Conservation (phyloP, 1,140 invertebrate species). For the Tetramorium simillimum region DNA sequence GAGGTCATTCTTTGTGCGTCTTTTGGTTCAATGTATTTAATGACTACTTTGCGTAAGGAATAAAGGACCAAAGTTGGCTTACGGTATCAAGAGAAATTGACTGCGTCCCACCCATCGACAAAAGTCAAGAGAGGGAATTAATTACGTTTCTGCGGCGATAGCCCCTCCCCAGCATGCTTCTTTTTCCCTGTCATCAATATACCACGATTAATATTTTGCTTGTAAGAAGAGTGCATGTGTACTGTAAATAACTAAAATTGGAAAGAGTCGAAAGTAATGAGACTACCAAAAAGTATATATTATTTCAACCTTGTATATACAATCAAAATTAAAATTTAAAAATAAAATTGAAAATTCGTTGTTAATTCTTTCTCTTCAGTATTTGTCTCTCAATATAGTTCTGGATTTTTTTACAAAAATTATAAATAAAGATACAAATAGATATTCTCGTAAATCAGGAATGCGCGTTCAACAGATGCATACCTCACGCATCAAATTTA, state of each 20-base stretch:
- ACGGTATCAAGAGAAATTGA: slow-evolving; percentile 65
- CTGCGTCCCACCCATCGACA: slow-evolving; percentile 58
- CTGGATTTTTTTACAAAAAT: not conserved
- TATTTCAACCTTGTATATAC: not conserved
- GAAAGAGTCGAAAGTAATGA: not conserved
- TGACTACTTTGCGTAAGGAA: slow-evolving; percentile 45
- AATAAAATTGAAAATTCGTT: not conserved
- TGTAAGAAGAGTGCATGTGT: not conserved
- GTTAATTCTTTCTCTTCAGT: not conserved
- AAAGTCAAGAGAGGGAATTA: slow-evolving; percentile 58
- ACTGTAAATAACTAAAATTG: not conserved
- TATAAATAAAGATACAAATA: not conserved
- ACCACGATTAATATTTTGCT: slow-evolving; percentile 37
- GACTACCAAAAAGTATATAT: not conserved
- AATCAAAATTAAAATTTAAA: not conserved
- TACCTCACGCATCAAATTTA: not conserved
- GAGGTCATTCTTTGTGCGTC: slow-evolving; percentile 42
- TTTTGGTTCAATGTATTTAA: slow-evolving; percentile 40
- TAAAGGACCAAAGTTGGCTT: slow-evolving; percentile 57
- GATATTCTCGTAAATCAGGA: not conserved
- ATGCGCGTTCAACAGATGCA: not conserved
- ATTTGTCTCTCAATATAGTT: not conserved
- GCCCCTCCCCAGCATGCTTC: slow-evolving; percentile 34
- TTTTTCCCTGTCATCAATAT: slow-evolving; percentile 39
- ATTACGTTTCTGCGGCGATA: slow-evolving; percentile 54